Conservation (phyloP, 2,888 invertebrate genomes). For the Merodon equestris region DNA sequence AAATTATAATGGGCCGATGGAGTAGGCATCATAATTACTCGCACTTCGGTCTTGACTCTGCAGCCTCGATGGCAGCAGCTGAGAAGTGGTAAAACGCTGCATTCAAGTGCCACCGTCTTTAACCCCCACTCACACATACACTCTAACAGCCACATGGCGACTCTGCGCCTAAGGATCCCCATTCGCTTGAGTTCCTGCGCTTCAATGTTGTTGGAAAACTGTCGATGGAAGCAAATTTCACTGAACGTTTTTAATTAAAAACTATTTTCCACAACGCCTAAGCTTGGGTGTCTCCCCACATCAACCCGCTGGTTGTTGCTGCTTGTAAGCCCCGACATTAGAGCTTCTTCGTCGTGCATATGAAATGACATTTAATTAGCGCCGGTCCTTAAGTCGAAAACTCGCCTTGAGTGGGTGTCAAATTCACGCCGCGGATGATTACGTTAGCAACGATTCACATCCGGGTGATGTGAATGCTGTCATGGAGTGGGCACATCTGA, state of each 20-base stretch:
- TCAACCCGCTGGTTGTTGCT: too few relatives aligned
- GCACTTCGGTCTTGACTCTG: background rate
- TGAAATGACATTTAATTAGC: constrained; percentile 63
- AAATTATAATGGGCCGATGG: constrained; percentile 64
- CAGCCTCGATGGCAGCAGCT: background rate
- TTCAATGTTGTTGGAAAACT: constrained; percentile 15
- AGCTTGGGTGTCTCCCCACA: background rate
- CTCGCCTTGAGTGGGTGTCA: constrained; percentile 58
- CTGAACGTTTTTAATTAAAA: constrained; percentile 51
- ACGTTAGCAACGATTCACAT: constrained; percentile 15
- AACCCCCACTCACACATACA: too few relatives aligned
- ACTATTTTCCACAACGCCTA: constrained; percentile 44
- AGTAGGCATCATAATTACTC: constrained; percentile 57
- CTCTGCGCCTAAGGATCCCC: constrained; percentile 12
- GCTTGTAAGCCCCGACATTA: background rate
- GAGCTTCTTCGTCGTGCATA: constrained; percentile 38
- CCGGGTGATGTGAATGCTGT: too few relatives aligned
- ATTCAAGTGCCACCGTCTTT: constrained; percentile 29
- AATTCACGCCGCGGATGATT: constrained; percentile 57
- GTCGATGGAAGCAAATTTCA: constrained; percentile 50
- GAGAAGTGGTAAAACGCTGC: constrained; percentile 16
- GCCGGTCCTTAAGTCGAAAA: constrained; percentile 32
- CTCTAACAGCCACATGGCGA: too few relatives aligned
- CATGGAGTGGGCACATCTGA: background rate
- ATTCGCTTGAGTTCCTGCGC: background rate